Base-by-base conservation (phyloP, 2,797 vertebrate species). In the Crypturellus tataupa region DNA sequence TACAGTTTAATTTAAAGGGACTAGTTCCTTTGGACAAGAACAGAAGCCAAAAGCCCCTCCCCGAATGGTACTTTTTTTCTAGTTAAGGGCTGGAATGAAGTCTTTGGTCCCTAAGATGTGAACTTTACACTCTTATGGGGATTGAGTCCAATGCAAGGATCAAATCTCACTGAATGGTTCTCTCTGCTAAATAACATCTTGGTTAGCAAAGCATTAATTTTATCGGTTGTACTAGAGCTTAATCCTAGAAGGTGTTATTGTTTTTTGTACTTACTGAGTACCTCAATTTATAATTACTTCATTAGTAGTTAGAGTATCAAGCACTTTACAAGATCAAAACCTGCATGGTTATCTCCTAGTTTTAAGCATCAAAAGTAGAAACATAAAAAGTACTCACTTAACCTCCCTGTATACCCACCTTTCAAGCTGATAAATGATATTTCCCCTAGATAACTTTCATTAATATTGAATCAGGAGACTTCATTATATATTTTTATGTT, bases 371-470 rank as follows among this genome's bases (percentile, higher is more conserved):
- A 80, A 83, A 70, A 20, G 39, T 72, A 49, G 68, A 91, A 64
- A 25, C 60, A 37, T 65, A 69, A 89, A 80, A 85, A 89, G 69
- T 10, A 42, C 72, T 88, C 59, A 56, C 46, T 88, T 77, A 85
- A 73, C 85, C 60, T 90, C n/a, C 60, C 0, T 0, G 17, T 65
- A 42, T 31, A 49, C 31, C 17, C 64, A 80, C 55, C n/a, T 72
- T 88, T 83, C 42, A 46, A 85, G 59, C 44, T 56, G 46, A 80
- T 40, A 85, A 86, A 85, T 64, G 44, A 85, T 80, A 59, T 88
- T 92, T 90, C 90, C 72, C 23, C 40, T 68, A 29, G 59, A 80
- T 46, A 72, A 62, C 49, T 64, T 72, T 40, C 71, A 76, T 82
- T 85, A 73, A 80, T 77, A 51, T 42, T 39, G 63, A 44, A 59